Evolutionary conservation across 2,888 invertebrate genomes (phyloP), one percentile per base, ranked within the genome.

Genomic region (Mesorhabditis spiculigera): DNA sequence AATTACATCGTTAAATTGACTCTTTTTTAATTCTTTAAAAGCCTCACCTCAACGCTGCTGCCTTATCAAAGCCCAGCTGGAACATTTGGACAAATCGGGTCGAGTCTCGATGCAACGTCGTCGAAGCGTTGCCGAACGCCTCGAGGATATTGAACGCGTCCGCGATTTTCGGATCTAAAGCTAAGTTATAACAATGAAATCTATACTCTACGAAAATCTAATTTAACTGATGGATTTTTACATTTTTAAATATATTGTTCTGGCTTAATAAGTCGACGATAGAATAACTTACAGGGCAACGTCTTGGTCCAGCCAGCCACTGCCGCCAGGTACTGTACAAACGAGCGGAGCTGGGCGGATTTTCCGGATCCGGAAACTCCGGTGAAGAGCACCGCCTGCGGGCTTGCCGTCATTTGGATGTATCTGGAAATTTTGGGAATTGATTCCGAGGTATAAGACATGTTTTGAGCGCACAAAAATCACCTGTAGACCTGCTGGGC

Each of bases 11-110:
- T 28, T 28, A 28, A 28, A 2, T 50, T 50, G 8, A 65, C 13
- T 41, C 58, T n/a, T n/a, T n/a, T n/a, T 66, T 41, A 3, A 42
- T 5, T 43, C 5, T 62, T 10, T 43, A 66, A 71, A 63, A 5
- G 67, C 42, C 67, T 68, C n/a, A 77, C 81, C 75, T 73, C 45
- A 79, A 63, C 16, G 76, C 75, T 65, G 81, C 77, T 2, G 80
- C 92, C 95, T 94, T 93, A 88, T 96, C 95, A 87, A 95, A 95
- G 87, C 96, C 95, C 78, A 97, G 87, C 69, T 93, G 93, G 79
- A 94, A 91, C n/a, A 95, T 90, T 81, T 94, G 93, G 3, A 94
- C 93, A 87, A 92, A 93, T 68, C 94, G 90, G 0, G 94, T 93
- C 10, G 95, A 93, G 88, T 93, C 93, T 5, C 91, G 88, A 87